Conservation (phyloP, 2,797 vertebrate species). For the Spinus olivaceus region DNA sequence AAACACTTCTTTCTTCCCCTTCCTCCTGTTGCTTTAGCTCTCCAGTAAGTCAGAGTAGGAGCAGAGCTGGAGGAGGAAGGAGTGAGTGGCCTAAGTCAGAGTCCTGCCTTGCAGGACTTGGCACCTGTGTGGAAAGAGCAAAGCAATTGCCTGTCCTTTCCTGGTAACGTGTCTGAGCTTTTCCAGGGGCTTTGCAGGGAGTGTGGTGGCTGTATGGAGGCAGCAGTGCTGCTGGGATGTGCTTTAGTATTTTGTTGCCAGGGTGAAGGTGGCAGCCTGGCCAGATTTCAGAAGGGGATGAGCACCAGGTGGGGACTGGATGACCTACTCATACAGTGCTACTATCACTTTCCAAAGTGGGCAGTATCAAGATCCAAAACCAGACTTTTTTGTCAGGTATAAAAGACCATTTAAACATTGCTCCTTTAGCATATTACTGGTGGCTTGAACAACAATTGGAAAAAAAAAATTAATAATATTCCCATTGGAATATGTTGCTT, state of each 20-base stretch:
- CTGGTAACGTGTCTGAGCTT: background rate
- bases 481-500: background rate
- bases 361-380: background rate
- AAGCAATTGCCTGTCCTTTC: background rate
- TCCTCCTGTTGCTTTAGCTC: background rate
- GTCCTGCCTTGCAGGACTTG: background rate
- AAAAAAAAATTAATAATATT: background rate
- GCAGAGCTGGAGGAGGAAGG: background rate
- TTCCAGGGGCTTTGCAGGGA: background rate
- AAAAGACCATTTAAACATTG: background rate
- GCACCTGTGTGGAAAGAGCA: background rate
- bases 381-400: background rate
- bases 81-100: background rate
- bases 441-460: background rate
- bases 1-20: background rate
- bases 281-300: background rate
- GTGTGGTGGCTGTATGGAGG: background rate
- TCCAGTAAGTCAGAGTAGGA: background rate
- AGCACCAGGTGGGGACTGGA: background rate
- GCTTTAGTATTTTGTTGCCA: background rate
- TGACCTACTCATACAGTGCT: background rate
- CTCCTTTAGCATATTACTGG: background rate
- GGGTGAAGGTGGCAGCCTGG: background rate
- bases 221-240: background rate
- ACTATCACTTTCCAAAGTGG: background rate